Evolutionary conservation across 2,797 vertebrate genomes (phyloP), one percentile per base, ranked within the genome.

Genomic region (Pterois miles): DNA sequence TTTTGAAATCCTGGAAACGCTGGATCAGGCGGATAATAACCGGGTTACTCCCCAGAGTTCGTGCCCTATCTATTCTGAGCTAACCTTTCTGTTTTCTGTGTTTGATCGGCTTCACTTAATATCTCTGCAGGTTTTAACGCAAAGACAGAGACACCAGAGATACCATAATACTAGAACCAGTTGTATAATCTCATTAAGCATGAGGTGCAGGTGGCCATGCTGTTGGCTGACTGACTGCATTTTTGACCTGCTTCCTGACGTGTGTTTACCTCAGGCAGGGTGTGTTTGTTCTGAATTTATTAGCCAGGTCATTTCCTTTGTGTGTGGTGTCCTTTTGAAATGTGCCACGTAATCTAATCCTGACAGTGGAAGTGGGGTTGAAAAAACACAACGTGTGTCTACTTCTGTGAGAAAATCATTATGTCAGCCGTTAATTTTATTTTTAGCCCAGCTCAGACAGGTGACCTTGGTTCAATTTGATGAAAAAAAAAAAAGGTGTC

Each of bases 231-330:
- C 59, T 10, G 40, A 7, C 40, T 48, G 59, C 5, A 16, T 62
- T 48, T 62, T 48, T 58, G 60, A 78, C 58, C 74, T 16, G 57
- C 70, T 69, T 80, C 71, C 80, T 56, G 65, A 64, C 5, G 8
- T 38, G 59, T 43, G 68, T 66, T 59, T 71, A 16, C 78, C 64
- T 69, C 27, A 36, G 46, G 36, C 34, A 7, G 34, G 33, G 53
- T 29, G 36, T 2, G 59, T 40, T 69, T 72, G 64, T 22, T 66
- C 52, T 63, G 43, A 60, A 83, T 64, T 73, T 33, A 75, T 76
- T 68, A 77, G 59, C 62, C 70, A 2, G 22, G 53, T 58, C 48
- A 27, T 68, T 86, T 88, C 81, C 83, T 80, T 63, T 71, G 70
- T 50, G 38, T 9, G 11, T 18, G 1, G 14, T 9, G 65, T 82